Evolutionary conservation across 2,113 vertebrate species (phyloP).

Genomic region (Oxygymnocypris stewartii): DNA sequence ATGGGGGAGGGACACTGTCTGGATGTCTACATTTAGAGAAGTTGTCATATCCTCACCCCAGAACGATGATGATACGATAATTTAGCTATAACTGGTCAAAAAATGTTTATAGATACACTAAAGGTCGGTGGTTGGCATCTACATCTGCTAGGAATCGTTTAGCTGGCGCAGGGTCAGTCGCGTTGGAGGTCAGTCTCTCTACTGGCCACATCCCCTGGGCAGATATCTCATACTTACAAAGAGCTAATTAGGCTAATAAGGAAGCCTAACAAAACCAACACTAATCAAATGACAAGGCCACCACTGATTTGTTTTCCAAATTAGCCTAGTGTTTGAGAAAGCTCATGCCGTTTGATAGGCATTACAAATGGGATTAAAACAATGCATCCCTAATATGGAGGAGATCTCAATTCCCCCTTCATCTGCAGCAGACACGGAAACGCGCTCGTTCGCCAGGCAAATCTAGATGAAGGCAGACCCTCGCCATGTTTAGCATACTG

Average conservation of each 20-base stretch:
- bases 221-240: conserved; percentile 45
- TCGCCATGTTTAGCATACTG: conserved; percentile 37
- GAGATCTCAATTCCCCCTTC: conserved; percentile 44
- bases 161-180: conserved; percentile 35
- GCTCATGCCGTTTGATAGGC: conserved; percentile 69
- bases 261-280: conserved; percentile 64
- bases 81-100: conserved; percentile 31
- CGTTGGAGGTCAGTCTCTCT: conserved; percentile 42
- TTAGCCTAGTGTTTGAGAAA: conserved; percentile 68
- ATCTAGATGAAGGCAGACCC: conserved; percentile 35
- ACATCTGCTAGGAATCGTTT: conserved; percentile 31
- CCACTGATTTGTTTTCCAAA: conserved; percentile 73
- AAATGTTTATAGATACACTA: not conserved
- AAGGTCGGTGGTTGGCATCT: conserved; percentile 33
- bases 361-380: conserved; percentile 72
- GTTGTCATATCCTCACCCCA: not conserved
- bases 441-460: conserved; percentile 16
- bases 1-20: not conserved
- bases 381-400: conserved; percentile 70
- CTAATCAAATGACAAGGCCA: conserved; percentile 72
- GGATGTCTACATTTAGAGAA: conserved; percentile 25
- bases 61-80: conserved; percentile 17
- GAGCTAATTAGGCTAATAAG: conserved; percentile 72
- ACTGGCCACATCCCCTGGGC: conserved; percentile 23
- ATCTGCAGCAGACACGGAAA: conserved; percentile 50